Evolutionary conservation across 2,797 vertebrate species (phyloP).

Genomic region (Hylomyscus alleni): DNA sequence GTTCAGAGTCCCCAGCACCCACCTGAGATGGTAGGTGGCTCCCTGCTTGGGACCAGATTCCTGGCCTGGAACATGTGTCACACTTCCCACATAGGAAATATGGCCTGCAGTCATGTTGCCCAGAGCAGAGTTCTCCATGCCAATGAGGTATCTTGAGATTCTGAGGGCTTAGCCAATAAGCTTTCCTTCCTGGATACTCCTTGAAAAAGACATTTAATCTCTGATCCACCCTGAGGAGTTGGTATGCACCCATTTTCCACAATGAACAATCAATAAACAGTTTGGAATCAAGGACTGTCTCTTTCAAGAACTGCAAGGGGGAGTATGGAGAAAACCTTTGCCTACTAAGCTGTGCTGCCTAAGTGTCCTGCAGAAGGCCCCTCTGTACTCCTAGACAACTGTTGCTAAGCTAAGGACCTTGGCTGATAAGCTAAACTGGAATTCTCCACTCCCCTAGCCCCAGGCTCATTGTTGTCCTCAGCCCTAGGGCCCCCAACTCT

Average conservation of each 20-base stretch:
- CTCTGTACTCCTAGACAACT: neutral
- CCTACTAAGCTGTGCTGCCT: neutral
- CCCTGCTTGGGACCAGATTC: neutral
- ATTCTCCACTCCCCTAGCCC: neutral
- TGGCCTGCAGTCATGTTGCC: neutral
- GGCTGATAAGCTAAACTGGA: neutral
- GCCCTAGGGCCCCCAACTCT: neutral
- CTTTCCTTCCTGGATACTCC: neutral
- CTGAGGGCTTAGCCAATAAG: neutral
- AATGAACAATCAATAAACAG: neutral
- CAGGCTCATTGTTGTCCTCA: neutral
- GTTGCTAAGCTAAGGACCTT: neutral
- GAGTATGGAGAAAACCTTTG: neutral
- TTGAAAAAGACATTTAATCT: neutral
- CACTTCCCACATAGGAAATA: neutral
- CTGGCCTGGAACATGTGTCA: neutral
- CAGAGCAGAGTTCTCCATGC: neutral
- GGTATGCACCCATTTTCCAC: neutral
- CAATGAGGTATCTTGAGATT: neutral
- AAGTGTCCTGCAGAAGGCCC: neutral
- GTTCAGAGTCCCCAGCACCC: neutral
- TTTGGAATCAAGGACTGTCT: neutral
- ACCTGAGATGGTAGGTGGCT: neutral
- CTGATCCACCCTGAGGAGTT: neutral
- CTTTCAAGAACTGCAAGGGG: neutral